These are phyloP conservation scores for Rhadina sibilatrix DNA, from an alignment of 2,113 vertebrate genomes.

Conservation along the genomic window DNA sequence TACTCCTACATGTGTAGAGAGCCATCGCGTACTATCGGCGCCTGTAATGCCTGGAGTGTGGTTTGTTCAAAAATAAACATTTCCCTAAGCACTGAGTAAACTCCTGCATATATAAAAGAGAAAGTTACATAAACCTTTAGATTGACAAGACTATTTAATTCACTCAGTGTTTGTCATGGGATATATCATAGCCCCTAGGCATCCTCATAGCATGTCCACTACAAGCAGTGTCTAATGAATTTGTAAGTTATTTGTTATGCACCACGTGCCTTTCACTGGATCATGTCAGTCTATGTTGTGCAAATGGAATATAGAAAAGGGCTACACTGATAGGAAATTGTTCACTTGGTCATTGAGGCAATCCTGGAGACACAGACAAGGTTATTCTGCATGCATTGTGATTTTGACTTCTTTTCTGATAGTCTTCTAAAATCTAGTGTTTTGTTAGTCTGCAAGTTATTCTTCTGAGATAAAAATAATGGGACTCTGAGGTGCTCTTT, in stretches of 20 bases:
- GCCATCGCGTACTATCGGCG: fast-evolving
- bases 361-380: background rate
- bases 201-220: background rate
- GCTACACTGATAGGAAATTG: background rate
- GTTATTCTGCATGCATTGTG: background rate
- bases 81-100: background rate
- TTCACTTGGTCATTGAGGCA: background rate
- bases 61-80: background rate
- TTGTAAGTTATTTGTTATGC: fast-evolving
- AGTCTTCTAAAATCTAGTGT: background rate
- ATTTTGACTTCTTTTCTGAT: background rate
- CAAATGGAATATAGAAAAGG: background rate
- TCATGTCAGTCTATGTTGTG: background rate
- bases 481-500: background rate
- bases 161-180: background rate
- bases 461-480: background rate
- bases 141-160: background rate
- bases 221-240: background rate
- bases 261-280: background rate
- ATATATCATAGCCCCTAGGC: background rate
- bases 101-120: background rate
- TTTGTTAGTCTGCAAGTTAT: background rate
- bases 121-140: background rate
- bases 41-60: background rate
- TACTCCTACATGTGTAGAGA: background rate